Evolutionary conservation across 2,113 vertebrate genomes (phyloP), one percentile per base, ranked within the genome.

Genomic region (Fulica atra): DNA sequence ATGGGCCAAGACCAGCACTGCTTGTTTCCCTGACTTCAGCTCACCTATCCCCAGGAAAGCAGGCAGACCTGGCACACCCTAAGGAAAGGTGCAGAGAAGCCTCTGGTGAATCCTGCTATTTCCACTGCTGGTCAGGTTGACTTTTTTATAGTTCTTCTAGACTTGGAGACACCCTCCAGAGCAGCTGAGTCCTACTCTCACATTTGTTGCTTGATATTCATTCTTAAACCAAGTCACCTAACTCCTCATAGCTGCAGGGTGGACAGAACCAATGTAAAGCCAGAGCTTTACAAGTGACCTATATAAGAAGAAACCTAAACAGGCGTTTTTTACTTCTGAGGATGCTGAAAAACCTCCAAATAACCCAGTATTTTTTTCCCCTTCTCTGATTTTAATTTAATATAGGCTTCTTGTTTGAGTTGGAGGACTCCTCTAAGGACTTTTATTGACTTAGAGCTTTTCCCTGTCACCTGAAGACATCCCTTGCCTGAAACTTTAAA

Each of bases 1-100:
- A 35, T 33, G 51, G 64, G 51, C 77, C 51, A 53, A 9, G 53
- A 38, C 44, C 54, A 81, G n/a, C 81, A 28, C 40, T 38, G 66
- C 57, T 70, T 51, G 26, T 54, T 87, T 61, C 33, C 78, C 61
- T 64, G 35, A 44, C 38, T 48, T 44, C 24, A 69, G 46, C 57
- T 87, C 50, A 73, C 36, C 78, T 50, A 35, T 44, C 35, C 38
- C 29, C 29, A 50, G 70, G 65, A 81, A 86, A 72, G 56, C 0
- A 74, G 19, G 31, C 12, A 51, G 29, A 3, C 38, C 42, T 5
- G n/a, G 46, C 8, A 40, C 18, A 33, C 19, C 1, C 0, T 6
- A 54, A n/a, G 21, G 56, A 84, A 66, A 15, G 0, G 0, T 1
- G 9, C 54, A 74, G 44, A 28, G 68, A 70, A 80, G 7, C 29